phyloP scores from a whole-genome alignment of 2,797 vertebrate species.

The Enteromius argenteus region DNA sequence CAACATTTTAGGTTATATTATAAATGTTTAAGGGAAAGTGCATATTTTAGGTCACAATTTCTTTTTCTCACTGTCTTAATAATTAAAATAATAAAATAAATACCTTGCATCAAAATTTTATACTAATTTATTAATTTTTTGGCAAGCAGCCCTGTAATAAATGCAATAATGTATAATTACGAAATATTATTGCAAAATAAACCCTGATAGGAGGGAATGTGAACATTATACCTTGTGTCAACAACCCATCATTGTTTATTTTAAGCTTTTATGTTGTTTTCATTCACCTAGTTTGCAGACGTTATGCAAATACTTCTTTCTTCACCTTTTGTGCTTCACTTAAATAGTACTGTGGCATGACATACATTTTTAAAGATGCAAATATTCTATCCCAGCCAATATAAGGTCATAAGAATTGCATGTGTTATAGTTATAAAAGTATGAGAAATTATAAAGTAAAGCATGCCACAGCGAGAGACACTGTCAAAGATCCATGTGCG shows the following conservation, averaged over 20 bases:
- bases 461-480: background rate
- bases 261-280: background rate
- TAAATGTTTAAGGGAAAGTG: background rate
- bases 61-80: background rate
- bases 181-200: background rate
- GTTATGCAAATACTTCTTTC: background rate
- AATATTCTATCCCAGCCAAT: background rate
- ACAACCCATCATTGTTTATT: background rate
- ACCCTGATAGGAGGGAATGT: background rate
- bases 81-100: background rate
- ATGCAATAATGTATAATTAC: background rate
- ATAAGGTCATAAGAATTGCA: background rate
- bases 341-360: background rate
- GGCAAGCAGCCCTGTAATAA: background rate
- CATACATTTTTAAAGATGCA: background rate
- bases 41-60: background rate
- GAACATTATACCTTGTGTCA: background rate
- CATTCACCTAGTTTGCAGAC: background rate
- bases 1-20: background rate
- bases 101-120: background rate
- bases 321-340: background rate
- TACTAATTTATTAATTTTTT: background rate
- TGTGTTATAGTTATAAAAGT: background rate
- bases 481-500: background rate
- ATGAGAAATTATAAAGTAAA: background rate